phyloP scores from a whole-genome alignment of 1,140 invertebrate species.

The Spodoptera frugiperda region DNA sequence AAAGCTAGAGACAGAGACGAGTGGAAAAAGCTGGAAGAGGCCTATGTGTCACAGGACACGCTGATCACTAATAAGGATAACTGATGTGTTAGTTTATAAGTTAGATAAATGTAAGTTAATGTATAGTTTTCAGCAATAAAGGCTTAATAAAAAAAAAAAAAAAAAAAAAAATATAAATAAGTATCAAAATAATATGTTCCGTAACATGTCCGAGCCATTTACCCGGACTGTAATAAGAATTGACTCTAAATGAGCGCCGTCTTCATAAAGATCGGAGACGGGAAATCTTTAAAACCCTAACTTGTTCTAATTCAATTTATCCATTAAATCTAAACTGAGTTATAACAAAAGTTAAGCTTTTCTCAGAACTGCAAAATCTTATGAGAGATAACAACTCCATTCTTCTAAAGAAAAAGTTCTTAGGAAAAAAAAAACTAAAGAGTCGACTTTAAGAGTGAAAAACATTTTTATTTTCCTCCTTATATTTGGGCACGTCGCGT shows the following conservation, averaged over 20 bases:
- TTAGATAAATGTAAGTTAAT: no score
- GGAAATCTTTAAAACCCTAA: conserved; percentile 40
- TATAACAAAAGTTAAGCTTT: conserved; percentile 44
- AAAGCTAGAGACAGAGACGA: no score
- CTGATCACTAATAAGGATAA: no score
- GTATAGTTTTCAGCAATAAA: no score
- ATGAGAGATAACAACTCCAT: conserved; percentile 7
- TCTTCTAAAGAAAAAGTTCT: background rate
- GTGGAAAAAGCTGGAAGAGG: no score
- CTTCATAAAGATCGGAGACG: conserved; percentile 17
- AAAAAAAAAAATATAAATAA: no score
- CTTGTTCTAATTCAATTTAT: conserved; percentile 36
- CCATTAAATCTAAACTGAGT: conserved; percentile 36
- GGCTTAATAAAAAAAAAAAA: no score
- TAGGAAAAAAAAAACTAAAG: conserved; percentile 21
- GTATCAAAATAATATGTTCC: no score
- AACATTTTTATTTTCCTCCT: conserved; percentile 33
- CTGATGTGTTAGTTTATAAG: no score
- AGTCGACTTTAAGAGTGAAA: conserved; percentile 27
- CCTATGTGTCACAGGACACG: no score
- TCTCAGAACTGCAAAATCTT: conserved; percentile 20
- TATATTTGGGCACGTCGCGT: conserved; percentile 25
- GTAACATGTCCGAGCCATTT: background rate
- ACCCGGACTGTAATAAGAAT: background rate
- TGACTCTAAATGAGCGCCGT: conserved; percentile 1